Evolutionary conservation across 2,113 vertebrate genomes (phyloP).

Genomic region (Percopsis transmontana): DNA sequence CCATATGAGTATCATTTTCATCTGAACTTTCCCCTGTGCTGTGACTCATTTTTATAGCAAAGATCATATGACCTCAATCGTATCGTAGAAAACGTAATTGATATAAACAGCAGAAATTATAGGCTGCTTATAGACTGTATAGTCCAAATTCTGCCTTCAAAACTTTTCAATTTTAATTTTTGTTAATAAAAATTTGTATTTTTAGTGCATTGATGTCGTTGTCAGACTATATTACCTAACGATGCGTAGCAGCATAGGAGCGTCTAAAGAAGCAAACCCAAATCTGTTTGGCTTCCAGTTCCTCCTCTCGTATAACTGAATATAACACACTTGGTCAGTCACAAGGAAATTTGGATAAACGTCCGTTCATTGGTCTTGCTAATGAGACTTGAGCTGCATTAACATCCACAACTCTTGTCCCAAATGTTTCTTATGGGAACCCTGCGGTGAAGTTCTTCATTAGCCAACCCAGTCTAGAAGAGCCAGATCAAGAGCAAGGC

Average conservation of each 20-base stretch:
- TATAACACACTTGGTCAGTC: conserved; percentile 4
- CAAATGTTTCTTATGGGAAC: conserved; percentile 25
- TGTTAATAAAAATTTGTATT: too few species aligned
- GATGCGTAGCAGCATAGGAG: background rate
- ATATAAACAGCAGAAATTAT: background rate
- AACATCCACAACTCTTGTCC: conserved; percentile 35
- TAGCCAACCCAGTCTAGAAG: conserved; percentile 19
- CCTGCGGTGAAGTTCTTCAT: conserved; percentile 46
- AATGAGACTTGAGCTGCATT: conserved; percentile 46
- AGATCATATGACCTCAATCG: conserved; percentile 21
- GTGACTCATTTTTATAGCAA: conserved; percentile 24
- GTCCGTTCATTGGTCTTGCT: conserved; percentile 18
- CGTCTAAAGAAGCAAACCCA: conserved; percentile 11
- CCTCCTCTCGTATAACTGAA: background rate
- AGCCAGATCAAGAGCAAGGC: conserved; percentile 42
- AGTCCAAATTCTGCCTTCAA: too few species aligned
- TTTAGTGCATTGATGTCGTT: background rate
- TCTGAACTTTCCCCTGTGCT: conserved; percentile 30
- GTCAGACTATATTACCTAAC: background rate
- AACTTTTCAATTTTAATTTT: too few species aligned
- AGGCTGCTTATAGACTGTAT: background rate
- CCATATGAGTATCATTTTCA: conserved; percentile 37
- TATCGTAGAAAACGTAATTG: conserved; percentile 5
- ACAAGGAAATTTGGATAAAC: conserved; percentile 29
- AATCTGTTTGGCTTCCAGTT: background rate